Evolutionary conservation across 2,888 invertebrate species (phyloP).

Genomic region (Pristionchus exspectatus): DNA sequence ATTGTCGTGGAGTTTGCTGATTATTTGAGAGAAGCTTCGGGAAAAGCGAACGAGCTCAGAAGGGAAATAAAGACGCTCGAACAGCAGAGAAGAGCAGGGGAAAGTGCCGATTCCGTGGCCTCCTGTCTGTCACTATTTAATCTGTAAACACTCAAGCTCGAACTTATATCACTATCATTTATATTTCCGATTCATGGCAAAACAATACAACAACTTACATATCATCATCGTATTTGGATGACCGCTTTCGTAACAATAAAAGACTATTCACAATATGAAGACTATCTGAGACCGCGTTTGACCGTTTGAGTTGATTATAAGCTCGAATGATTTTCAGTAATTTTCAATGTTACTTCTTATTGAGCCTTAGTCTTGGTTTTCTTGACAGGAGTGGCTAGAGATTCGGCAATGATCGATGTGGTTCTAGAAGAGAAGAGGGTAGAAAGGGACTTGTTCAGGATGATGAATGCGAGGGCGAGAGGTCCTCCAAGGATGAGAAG

Average conservation of each 20-base stretch:
- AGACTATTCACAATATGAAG: no score
- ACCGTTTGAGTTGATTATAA: not conserved
- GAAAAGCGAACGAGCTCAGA: not conserved
- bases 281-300: no score
- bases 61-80: not conserved
- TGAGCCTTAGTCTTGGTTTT: not conserved
- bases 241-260: no score
- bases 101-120: no score
- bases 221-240: no score
- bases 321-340: not conserved
- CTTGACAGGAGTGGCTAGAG: not conserved
- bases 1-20: not conserved
- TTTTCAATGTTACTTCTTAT: not conserved
- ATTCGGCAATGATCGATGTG: not conserved
- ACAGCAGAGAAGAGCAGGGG: not conserved
- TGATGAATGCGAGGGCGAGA: slow-evolving; percentile 27
- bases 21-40: not conserved
- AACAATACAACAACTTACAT: no score
- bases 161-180: no score
- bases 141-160: no score
- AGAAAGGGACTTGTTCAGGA: slow-evolving; percentile 18
- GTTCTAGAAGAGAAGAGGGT: not conserved
- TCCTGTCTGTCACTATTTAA: no score
- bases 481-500: slow-evolving; percentile 25
- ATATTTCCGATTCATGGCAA: no score